Percentiles rank a stretch among this genome's conserved stretches.
Conservation (phyloP, 2,797 vertebrate species). For the Sibirionetta formosa region DNA sequence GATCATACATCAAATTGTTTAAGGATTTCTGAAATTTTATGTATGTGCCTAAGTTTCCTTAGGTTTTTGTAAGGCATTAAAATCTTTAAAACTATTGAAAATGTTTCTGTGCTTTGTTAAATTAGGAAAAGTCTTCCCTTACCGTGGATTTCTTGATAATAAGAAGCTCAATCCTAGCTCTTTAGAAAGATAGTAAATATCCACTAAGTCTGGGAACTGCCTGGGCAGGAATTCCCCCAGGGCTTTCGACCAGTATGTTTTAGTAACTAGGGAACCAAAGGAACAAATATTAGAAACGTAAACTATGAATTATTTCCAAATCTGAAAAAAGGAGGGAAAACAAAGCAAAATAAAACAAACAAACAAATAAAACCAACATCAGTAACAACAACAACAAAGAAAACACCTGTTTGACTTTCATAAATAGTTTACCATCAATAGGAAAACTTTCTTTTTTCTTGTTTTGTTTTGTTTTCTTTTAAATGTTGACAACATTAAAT, state of each 20-base stretch:
- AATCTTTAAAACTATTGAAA: background rate
- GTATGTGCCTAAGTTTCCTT: background rate
- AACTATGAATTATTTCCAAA: background rate
- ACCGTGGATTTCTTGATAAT: background rate
- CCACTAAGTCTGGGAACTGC: background rate
- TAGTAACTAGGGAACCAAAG: background rate
- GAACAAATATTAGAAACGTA: background rate
- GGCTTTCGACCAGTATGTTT: fast-evolving
- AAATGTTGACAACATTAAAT: background rate
- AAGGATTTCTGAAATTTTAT: background rate
- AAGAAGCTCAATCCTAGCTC: background rate
- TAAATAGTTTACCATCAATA: background rate
- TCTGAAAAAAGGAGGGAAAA: background rate
- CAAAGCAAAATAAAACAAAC: background rate
- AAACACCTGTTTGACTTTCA: background rate
- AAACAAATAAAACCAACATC: background rate
- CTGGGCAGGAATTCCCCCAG: background rate
- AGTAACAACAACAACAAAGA: background rate
- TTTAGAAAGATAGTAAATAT: background rate
- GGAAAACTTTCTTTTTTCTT: background rate
- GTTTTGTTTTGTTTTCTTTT: too few relatives aligned
- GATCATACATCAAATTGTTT: background rate
- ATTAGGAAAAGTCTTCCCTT: background rate
- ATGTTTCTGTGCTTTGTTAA: background rate
- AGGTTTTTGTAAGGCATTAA: background rate